Conservation (phyloP, 2,113 vertebrate genomes). For the Colaptes auratus region DNA sequence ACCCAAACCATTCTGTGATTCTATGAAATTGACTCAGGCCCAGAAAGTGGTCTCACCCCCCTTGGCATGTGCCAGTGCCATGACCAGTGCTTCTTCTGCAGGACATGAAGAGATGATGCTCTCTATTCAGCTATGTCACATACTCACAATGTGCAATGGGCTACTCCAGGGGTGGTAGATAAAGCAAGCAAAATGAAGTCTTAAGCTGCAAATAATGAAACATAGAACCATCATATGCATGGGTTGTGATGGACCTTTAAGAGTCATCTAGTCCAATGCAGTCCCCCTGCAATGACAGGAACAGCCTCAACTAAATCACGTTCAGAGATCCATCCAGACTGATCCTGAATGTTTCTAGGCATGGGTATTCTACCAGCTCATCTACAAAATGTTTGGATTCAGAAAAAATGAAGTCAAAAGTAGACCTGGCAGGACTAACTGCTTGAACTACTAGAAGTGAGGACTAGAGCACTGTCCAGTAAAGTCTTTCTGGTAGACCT, state of each 20-base stretch:
- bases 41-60: not conserved
- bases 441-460: not conserved
- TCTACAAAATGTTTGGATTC: not conserved
- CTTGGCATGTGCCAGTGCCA: not conserved
- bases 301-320: too few relatives aligned
- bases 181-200: not conserved
- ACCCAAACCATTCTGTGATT: too few relatives aligned
- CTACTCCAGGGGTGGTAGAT: not conserved
- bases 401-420: not conserved
- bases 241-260: too few relatives aligned
- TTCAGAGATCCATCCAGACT: too few relatives aligned
- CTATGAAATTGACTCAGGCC: not conserved
- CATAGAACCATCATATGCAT: too few relatives aligned
- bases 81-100: not conserved
- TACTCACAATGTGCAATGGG: too few relatives aligned
- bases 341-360: too few relatives aligned
- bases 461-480: not conserved
- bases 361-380: not conserved
- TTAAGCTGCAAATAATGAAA: not conserved
- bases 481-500: not conserved
- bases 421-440: not conserved
- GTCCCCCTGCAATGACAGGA: too few relatives aligned
- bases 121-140: rapidly evolving
- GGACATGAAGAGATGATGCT: too few relatives aligned
- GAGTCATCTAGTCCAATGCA: too few relatives aligned